Conservation (phyloP, 2,888 invertebrate species). For the Fragum fragum region DNA sequence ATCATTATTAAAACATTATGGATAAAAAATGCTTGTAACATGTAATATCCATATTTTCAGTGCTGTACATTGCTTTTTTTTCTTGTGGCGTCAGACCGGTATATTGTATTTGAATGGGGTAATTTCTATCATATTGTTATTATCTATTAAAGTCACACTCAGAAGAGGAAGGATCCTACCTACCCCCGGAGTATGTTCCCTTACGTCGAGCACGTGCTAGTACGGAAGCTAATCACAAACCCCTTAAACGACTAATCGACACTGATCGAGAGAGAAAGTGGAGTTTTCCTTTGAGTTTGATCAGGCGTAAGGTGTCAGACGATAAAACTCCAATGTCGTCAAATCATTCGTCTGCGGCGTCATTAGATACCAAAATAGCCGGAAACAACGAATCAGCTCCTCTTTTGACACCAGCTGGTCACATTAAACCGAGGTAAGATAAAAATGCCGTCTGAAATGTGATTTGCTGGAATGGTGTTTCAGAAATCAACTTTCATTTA, state of each 20-base stretch:
- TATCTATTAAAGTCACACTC: neutral
- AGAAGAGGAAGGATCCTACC: slow-evolving; percentile 1
- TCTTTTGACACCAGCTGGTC: neutral
- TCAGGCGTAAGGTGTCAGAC: slow-evolving; percentile 35
- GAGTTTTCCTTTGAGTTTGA: slow-evolving; percentile 65
- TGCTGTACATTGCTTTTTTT: too few species aligned
- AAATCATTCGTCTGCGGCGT: slow-evolving; percentile 19
- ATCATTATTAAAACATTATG: too few species aligned
- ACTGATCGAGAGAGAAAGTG: slow-evolving; percentile 66
- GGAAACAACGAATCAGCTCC: neutral
- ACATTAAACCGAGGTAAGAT: slow-evolving; percentile 5
- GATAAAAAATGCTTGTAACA: too few species aligned
- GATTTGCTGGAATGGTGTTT: too few species aligned
- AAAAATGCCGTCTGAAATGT: neutral
- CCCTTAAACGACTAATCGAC: slow-evolving; percentile 37
- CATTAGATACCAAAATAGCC: slow-evolving; percentile 19
- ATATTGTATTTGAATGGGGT: too few species aligned
- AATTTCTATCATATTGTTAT: too few species aligned
- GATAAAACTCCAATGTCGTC: slow-evolving; percentile 19
- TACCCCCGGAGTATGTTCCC: slow-evolving; percentile 69
- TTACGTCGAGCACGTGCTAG: slow-evolving; percentile 59
- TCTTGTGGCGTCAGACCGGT: too few species aligned
- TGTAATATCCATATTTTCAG: too few species aligned
- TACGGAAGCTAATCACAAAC: slow-evolving; percentile 49
- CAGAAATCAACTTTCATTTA: too few species aligned